Evolutionary conservation across 1,140 invertebrate genomes (phyloP).

Genomic region (Euura lappo): DNA sequence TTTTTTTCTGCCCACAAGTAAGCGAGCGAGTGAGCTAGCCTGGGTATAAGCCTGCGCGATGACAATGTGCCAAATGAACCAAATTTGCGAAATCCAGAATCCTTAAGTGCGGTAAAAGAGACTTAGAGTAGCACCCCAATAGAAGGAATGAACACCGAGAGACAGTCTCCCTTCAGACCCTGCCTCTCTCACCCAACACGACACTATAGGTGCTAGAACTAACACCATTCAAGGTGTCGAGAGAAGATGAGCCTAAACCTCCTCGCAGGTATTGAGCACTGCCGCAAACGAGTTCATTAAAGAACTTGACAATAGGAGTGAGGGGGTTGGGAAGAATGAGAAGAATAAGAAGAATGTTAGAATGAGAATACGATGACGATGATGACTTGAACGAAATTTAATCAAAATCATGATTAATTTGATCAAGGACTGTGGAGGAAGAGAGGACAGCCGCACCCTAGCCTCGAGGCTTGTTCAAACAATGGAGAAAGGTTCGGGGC

Average conservation of each 20-base stretch:
- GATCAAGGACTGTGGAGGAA: constrained; percentile 32
- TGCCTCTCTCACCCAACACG: neutral
- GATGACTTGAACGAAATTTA: too few species aligned
- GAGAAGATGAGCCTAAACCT: constrained; percentile 39
- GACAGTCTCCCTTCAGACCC: neutral
- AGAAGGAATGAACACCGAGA: too few species aligned
- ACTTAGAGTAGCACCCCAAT: too few species aligned
- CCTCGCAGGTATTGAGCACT: constrained; percentile 15
- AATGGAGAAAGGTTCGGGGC: neutral
- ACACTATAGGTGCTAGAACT: constrained; percentile 55
- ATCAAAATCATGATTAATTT: constrained; percentile 35
- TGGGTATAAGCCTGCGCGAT: constrained; percentile 39
- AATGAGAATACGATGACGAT: too few species aligned
- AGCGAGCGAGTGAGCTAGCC: neutral
- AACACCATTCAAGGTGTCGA: constrained; percentile 60
- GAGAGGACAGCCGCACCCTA: constrained; percentile 10
- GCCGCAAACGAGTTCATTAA: constrained; percentile 31
- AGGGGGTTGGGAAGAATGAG: neutral
- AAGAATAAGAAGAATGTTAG: too few species aligned
- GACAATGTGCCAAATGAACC: constrained; percentile 62
- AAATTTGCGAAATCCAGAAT: constrained; percentile 59
- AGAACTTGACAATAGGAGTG: constrained; percentile 31
- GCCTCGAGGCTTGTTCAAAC: constrained; percentile 40
- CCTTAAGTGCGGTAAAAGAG: too few species aligned
- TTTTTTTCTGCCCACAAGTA: neutral